phyloP scores from a whole-genome alignment of 2,113 vertebrate genomes.

The Alexandromys fortis region DNA sequence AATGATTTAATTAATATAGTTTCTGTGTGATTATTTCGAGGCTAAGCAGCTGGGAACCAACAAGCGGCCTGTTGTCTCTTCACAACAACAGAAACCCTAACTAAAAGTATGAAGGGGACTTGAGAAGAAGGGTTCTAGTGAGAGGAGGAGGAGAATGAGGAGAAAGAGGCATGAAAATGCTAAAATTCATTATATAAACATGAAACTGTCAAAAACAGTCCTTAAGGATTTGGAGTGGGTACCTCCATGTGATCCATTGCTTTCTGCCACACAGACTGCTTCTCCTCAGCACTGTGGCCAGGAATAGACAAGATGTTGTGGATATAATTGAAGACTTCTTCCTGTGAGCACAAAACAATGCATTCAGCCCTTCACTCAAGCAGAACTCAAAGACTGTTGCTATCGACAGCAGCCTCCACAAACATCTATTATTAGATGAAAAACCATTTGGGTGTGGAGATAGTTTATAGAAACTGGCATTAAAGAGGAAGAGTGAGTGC shows the following conservation, averaged over 20 bases:
- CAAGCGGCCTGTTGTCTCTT: neutral
- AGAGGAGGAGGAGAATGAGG: no score
- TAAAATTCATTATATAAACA: no score
- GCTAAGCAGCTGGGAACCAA: no score
- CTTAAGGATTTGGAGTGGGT: neutral
- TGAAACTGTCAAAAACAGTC: neutral
- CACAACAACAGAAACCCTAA: neutral
- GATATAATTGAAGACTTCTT: conserved; percentile 96
- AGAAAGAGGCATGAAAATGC: neutral
- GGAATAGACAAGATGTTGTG: conserved; percentile 97
- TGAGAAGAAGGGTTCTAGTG: neutral
- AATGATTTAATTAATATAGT: no score
- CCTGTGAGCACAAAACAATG: conserved; percentile 84
- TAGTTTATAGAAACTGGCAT: neutral
- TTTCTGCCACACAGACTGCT: conserved; percentile 91
- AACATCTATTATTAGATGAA: neutral
- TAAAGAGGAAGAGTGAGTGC: neutral
- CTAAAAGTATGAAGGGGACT: neutral
- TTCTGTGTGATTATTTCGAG: no score
- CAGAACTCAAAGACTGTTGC: neutral
- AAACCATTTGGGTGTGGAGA: conserved; percentile 27
- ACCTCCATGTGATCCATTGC: conserved; percentile 92
- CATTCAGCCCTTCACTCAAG: neutral
- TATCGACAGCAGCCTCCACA: neutral
- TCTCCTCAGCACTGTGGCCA: conserved; percentile 93